These are phyloP conservation scores for Pentalonia nigronervosa DNA, from an alignment of 1,140 invertebrate genomes.

Conservation along the genomic window DNA sequence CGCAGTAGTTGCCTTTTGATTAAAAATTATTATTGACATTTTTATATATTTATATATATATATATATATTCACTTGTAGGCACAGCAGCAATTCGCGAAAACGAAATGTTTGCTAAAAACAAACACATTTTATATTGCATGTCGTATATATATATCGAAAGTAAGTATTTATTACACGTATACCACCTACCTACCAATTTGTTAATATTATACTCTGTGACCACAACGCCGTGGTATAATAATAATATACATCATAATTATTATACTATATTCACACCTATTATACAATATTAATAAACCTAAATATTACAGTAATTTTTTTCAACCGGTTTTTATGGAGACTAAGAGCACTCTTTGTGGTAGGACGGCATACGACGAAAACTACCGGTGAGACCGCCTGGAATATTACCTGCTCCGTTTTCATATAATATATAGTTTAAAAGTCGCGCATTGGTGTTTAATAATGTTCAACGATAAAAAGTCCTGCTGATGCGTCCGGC, in stretches of 20 bases:
- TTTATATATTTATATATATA: too few species aligned
- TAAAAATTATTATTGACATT: background rate
- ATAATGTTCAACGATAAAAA: background rate
- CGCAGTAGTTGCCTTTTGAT: background rate
- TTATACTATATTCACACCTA: too few species aligned
- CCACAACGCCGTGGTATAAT: too few species aligned
- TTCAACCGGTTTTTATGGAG: background rate
- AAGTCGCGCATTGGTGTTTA: background rate
- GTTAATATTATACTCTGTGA: too few species aligned
- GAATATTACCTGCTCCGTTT: background rate
- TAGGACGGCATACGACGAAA: background rate
- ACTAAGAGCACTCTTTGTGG: too few species aligned
- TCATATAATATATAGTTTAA: background rate
- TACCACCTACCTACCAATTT: too few species aligned
- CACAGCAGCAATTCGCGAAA: background rate
- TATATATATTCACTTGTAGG: background rate
- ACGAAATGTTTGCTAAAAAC: background rate
- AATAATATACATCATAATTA: too few species aligned
- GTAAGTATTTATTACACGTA: too few species aligned
- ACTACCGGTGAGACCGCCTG: background rate
- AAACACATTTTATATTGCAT: background rate
- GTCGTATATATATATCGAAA: too few species aligned
- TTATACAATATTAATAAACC: background rate
- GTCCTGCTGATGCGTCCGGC: background rate
- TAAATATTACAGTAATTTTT: background rate